Percentiles rank a stretch among this genome's conserved stretches.
These are phyloP conservation scores for Pseudoatta argentina DNA, from an alignment of 1,140 invertebrate genomes.

Conservation along the genomic window DNA sequence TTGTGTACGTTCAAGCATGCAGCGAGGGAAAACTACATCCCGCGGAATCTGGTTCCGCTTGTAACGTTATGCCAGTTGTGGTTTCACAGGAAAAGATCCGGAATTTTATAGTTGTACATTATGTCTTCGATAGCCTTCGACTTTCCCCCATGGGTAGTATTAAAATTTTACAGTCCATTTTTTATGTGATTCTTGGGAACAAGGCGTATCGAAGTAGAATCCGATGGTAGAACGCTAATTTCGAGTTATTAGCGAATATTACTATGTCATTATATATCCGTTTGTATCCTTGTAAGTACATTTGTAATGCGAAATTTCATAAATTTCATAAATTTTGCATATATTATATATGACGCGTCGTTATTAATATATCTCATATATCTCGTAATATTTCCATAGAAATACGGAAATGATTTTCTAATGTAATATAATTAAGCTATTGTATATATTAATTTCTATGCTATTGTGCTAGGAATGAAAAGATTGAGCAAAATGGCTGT, in stretches of 20 bases:
- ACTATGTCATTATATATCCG: background rate
- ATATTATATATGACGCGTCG: background rate
- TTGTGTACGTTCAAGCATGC: constrained; percentile 15
- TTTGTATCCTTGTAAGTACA: background rate
- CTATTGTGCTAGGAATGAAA: background rate
- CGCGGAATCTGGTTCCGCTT: constrained; percentile 24
- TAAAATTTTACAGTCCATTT: background rate
- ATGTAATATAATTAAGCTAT: constrained; percentile 5
- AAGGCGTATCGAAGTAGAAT: background rate
- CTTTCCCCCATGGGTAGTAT: constrained; percentile 2
- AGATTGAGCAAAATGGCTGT: background rate
- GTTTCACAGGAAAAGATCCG: constrained; percentile 13
- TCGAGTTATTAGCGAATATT: background rate
- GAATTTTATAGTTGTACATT: background rate
- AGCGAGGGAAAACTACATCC: constrained; percentile 42
- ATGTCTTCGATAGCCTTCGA: background rate
- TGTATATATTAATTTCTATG: background rate
- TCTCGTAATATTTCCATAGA: background rate
- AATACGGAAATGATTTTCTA: background rate
- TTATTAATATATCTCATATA: background rate
- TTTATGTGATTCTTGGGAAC: background rate
- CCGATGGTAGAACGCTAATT: background rate
- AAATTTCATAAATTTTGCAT: background rate
- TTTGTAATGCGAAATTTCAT: background rate
- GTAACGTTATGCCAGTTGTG: constrained; percentile 20